Evolutionary conservation across 2,797 vertebrate genomes (phyloP).

Genomic region (Staurois parvus): DNA sequence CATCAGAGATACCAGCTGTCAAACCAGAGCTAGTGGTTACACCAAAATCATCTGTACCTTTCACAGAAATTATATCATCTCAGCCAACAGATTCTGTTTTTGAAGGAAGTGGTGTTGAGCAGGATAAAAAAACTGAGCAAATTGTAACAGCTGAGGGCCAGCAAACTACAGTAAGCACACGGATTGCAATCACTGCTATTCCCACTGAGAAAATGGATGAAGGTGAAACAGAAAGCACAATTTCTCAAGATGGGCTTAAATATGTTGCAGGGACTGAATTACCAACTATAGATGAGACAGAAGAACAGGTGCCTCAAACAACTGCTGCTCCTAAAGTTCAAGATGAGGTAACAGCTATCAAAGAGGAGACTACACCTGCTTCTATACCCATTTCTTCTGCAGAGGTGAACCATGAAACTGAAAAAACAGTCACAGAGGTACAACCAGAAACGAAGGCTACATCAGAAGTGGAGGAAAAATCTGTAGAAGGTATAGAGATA

Average conservation of each 20-base stretch:
- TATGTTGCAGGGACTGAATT: slow-evolving; percentile 60
- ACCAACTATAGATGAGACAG: slow-evolving; percentile 61
- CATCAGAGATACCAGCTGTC: slow-evolving; percentile 17
- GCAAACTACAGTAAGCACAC: slow-evolving; percentile 63
- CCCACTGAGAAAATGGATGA: slow-evolving; percentile 63
- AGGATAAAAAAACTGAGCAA: slow-evolving; percentile 58
- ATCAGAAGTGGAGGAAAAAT: slow-evolving; percentile 25
- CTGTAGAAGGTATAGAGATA: slow-evolving; percentile 59
- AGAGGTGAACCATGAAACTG: background rate
- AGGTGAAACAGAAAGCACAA: slow-evolving; percentile 64
- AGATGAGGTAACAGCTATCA: slow-evolving; percentile 51
- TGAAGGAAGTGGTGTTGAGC: slow-evolving; percentile 68
- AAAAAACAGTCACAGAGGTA: slow-evolving; percentile 30
- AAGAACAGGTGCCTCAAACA: slow-evolving; percentile 64
- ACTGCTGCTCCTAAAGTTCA: slow-evolving; percentile 52
- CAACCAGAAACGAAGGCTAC: slow-evolving; percentile 46
- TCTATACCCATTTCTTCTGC: slow-evolving; percentile 40
- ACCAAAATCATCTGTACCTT: slow-evolving; percentile 72
- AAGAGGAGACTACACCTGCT: slow-evolving; percentile 38
- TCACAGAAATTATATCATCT: slow-evolving; percentile 50
- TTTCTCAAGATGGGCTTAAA: slow-evolving; percentile 61
- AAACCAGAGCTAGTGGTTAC: slow-evolving; percentile 66
- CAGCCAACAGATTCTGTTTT: slow-evolving; percentile 28
- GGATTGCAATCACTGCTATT: slow-evolving; percentile 61
- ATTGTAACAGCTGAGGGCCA: slow-evolving; percentile 37